phyloP scores from a whole-genome alignment of 2,113 vertebrate species.

The Tringa solitaria region DNA sequence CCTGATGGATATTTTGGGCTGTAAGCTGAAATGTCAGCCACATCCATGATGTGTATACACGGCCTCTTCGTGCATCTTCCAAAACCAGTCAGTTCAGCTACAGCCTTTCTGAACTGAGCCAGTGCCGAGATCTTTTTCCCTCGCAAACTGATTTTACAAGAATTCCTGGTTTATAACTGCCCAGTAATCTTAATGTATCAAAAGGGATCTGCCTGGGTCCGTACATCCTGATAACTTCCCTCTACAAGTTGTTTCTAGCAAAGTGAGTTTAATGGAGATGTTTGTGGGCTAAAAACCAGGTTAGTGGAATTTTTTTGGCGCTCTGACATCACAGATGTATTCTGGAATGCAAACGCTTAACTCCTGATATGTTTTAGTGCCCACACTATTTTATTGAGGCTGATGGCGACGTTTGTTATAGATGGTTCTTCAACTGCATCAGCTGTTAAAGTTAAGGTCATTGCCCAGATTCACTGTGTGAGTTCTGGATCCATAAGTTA shows the following conservation, averaged over 20 bases:
- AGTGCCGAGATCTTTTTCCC: not conserved
- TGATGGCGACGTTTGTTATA: not conserved
- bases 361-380: not conserved
- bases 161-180: not conserved
- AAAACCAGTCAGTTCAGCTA: not conserved
- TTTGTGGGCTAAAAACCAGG: not conserved
- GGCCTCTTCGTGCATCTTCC: not conserved
- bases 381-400: not conserved
- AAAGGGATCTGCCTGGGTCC: not conserved
- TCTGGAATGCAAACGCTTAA: not conserved
- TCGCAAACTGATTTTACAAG: not conserved
- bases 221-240: not conserved
- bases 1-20: conserved; percentile 1
- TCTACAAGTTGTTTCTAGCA: not conserved
- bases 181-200: not conserved
- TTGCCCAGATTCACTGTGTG: not conserved
- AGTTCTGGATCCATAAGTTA: not conserved
- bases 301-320: not conserved
- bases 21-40: not conserved
- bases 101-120: not conserved
- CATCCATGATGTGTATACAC: not conserved
- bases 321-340: not conserved
- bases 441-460: conserved; percentile 1
- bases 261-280: not conserved
- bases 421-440: not conserved